These are phyloP conservation scores for Brachirus orientalis DNA, from an alignment of 2,113 vertebrate species.

Conservation along the genomic window DNA sequence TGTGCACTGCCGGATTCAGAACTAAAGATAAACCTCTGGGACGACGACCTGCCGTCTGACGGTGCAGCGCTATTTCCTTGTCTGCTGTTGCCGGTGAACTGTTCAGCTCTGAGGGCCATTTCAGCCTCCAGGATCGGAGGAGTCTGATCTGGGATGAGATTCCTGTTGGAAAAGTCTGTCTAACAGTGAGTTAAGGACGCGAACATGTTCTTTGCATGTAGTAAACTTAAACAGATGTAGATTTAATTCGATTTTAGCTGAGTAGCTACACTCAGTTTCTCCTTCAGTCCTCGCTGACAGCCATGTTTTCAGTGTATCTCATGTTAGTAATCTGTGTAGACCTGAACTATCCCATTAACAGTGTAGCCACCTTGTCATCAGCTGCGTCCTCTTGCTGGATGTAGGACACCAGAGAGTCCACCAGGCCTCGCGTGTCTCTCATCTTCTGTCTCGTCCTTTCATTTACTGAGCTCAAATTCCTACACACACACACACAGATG, in stretches of 20 bases:
- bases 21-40: constrained; percentile 8
- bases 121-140: constrained; percentile 76
- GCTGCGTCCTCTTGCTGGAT: constrained; percentile 87
- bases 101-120: constrained; percentile 62
- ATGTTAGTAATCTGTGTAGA: no score
- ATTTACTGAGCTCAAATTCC: constrained; percentile 95
- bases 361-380: constrained; percentile 88
- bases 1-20: constrained; percentile 24
- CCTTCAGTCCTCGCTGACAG: no score
- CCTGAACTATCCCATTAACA: no score
- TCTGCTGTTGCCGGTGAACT: constrained; percentile 57
- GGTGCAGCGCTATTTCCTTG: constrained; percentile 14
- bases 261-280: no score
- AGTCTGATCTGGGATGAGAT: constrained; percentile 74
- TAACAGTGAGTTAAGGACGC: no score
- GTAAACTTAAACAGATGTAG: no score
- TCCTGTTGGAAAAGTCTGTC: no score
- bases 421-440: constrained; percentile 89
- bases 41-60: constrained; percentile 33
- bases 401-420: constrained; percentile 92
- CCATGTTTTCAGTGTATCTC: no score
- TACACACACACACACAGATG: constrained; percentile 47
- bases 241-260: no score
- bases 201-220: no score
- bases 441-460: constrained; percentile 93